Conservation (phyloP, 2,113 vertebrate genomes). For the Datnioides undecimradiatus region DNA sequence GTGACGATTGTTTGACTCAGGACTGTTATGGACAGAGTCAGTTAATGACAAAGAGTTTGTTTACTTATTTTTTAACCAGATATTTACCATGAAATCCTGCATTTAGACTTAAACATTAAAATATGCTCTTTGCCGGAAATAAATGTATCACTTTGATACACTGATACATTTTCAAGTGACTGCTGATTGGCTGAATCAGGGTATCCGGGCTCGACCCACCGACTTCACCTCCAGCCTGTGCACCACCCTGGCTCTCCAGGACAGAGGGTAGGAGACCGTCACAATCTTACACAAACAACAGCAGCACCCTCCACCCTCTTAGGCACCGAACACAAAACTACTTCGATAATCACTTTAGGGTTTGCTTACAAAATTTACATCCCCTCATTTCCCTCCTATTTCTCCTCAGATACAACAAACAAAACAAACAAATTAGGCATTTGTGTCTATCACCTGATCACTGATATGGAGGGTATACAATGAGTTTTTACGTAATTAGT, state of each 20-base stretch:
- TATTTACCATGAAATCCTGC: neutral
- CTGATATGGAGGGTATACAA: conserved; percentile 45
- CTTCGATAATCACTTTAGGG: neutral
- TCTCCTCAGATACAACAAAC: neutral
- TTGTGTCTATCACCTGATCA: conserved; percentile 7
- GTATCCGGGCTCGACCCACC: conserved; percentile 24
- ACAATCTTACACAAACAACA: conserved; percentile 42
- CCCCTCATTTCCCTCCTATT: neutral
- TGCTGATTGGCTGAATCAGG: conserved; percentile 5
- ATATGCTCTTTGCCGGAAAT: too few species aligned
- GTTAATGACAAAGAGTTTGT: too few species aligned
- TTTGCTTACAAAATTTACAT: neutral
- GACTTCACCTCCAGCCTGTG: conserved; percentile 7
- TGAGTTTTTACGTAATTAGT: conserved; percentile 64
- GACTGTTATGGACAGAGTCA: too few species aligned
- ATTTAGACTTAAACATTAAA: too few species aligned
- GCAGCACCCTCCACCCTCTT: neutral
- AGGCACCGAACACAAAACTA: neutral
- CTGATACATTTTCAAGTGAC: too few species aligned
- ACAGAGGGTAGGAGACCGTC: conserved; percentile 23
- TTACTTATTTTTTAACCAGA: neutral
- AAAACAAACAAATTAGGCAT: neutral
- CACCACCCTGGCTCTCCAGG: conserved; percentile 46
- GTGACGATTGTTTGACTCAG: too few species aligned
- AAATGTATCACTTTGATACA: neutral